Conservation (phyloP, 2,797 vertebrate genomes). For the Gymnopithys bicolor region DNA sequence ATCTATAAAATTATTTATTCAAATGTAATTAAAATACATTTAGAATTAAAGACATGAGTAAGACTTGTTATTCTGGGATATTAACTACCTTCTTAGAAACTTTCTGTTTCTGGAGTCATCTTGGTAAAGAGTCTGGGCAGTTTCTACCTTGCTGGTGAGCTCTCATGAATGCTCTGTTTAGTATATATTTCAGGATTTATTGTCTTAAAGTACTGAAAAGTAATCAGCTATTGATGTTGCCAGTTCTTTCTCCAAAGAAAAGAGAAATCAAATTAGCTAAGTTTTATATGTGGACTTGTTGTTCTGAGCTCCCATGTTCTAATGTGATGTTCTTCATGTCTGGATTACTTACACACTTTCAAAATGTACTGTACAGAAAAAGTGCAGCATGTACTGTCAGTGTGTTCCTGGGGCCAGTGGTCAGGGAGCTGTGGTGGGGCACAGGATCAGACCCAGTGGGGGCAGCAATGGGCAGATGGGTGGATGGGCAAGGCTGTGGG, state of each 20-base stretch:
- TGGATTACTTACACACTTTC: accelerated
- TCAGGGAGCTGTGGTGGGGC: neutral
- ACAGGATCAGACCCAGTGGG: neutral
- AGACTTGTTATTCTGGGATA: neutral
- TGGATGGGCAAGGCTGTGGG: neutral
- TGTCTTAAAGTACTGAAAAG: neutral
- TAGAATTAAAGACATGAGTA: neutral
- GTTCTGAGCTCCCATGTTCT: neutral
- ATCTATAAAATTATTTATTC: neutral
- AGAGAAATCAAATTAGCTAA: neutral
- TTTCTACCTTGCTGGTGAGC: neutral
- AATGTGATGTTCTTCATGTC: neutral
- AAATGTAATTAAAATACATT: neutral
- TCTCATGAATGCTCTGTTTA: neutral
- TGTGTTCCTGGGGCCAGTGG: neutral
- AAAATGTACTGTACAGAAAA: neutral
- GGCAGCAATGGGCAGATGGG: neutral
- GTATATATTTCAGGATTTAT: neutral
- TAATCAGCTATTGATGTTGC: neutral
- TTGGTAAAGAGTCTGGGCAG: neutral
- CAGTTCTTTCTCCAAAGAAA: neutral
- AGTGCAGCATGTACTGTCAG: neutral
- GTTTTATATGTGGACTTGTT: neutral
- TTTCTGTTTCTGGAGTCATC: neutral
- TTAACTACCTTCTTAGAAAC: neutral